Base-by-base conservation (phyloP, 2,888 invertebrate species). In the Drosophila maculinotata region DNA sequence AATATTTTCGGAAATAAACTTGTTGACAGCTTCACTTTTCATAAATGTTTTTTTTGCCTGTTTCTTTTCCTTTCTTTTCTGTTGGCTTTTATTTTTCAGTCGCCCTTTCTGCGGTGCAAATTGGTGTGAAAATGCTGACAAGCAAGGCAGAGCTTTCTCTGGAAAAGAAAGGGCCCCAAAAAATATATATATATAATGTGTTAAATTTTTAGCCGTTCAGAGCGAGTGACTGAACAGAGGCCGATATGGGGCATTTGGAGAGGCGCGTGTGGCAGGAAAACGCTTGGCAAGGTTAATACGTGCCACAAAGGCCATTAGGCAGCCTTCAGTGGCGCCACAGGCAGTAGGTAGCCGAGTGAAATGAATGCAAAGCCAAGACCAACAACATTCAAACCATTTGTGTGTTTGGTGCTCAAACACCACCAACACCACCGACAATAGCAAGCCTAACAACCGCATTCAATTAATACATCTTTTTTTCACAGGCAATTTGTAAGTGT, bases 141-240 rank as follows among this genome's bases (percentile, higher is more conserved):
- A 73, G 85, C 82, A 62, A 47, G 31, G 39, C 35, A 52, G 49
- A n/a, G n/a, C n/a, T n/a, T n/a, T n/a, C n/a, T n/a, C n/a, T n/a
- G n/a, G n/a, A n/a, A n/a, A n/a, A n/a, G n/a, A n/a, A n/a, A n/a
- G n/a, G n/a, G n/a, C n/a, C n/a, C n/a, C n/a, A n/a, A 64, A 73
- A 77, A 85, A 82, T 85, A n/a, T n/a, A n/a, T 80, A 80, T 82
- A 85, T 82, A 85, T 85, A 85, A 80, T 80, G 86, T 83, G 83
- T 83, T 85, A 82, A 76, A 82, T 85, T 85, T 85, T 69, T 76
- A 69, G 76, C 69, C 77, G 75, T 64, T 73, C 60, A 30, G 39
- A 4, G 58, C 31, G 31, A 30, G 47, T 54, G 48, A 39, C 47
- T 42, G 62, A 57, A 54, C 41, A 45, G 60, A 54, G 77, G 56